Base-by-base conservation (phyloP, 2,888 invertebrate species). In the Drosophila recens region DNA sequence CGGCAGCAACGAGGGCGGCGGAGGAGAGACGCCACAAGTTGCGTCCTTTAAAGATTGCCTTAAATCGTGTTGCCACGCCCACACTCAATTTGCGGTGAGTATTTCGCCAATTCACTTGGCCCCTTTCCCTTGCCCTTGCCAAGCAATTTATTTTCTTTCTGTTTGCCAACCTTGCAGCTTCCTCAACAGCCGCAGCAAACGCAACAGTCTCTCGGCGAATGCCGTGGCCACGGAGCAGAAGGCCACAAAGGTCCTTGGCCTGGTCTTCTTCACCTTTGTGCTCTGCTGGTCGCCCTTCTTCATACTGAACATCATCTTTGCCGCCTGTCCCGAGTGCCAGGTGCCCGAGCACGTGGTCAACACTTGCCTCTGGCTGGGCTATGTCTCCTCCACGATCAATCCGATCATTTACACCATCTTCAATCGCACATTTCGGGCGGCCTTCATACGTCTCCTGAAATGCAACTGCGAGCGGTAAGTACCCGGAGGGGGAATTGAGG, bases 211-310 rank as follows among this genome's bases (percentile, higher is more conserved):
- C 73, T 95, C 96, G 1, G 96, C 96, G 10, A 96, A 96, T 90
- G 96, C 96, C 0, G 97, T 97, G 2, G 96, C 96, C n/a, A 96
- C 96, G 34, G 98, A 99, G 92, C 98, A 98, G 92, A 98, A 98
- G 91, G 98, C 98, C 1, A 97, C 98, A 62, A 98, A 98, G 93
- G 93, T 93, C 0, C 94, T 98, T 6, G 98, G 98, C 0, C 93
- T 98, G 45, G 98, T 98, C 0, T 98, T 98, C 93, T 97, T 97
- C 93, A 97, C 97, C 0, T 98, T 98, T 92, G 97, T 98, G 57
- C 93, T 98, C 10, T 98, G 98, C 91, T 98, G 98, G 98, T 96
- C 97, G 20, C 98, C 98, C 2, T 98, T 98, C 93, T 98, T 98
- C 93, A 94, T 97, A 57, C 94, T 97, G 66, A 98, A 98, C 92